These are phyloP conservation scores for Linepithema humile DNA, from an alignment of 1,140 invertebrate species.

Conservation along the genomic window DNA sequence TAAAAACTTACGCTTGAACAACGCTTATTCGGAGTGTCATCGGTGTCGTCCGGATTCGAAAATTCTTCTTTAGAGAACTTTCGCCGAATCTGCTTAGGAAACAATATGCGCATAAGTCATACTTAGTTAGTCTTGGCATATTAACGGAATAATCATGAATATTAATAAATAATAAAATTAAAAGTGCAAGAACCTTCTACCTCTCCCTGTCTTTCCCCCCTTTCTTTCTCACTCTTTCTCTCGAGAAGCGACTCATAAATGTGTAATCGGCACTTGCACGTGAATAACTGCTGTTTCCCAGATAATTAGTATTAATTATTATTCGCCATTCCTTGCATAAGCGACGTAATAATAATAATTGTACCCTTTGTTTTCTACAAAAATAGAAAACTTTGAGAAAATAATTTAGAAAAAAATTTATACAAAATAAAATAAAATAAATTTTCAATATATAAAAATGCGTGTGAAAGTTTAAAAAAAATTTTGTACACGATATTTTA, in stretches of 20 bases:
- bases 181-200: background rate
- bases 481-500: background rate
- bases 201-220: no score
- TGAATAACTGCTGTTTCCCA: background rate
- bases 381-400: background rate
- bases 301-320: conserved; percentile 13
- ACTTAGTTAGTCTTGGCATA: background rate
- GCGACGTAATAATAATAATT: background rate
- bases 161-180: conserved; percentile 23
- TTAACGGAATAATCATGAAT: conserved; percentile 25
- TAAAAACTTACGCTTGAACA: conserved; percentile 80
- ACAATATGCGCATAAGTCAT: background rate
- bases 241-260: background rate
- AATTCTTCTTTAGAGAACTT: conserved; percentile 79
- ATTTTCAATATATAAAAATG: background rate
- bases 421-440: background rate
- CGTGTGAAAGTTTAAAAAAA: background rate
- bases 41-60: conserved; percentile 81
- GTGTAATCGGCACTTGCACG: background rate
- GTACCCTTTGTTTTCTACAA: background rate
- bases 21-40: conserved; percentile 79
- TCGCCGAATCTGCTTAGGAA: conserved; percentile 69
- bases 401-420: background rate
- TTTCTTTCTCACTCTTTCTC: no score
- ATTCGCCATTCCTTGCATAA: background rate